Conservation (phyloP, 1,140 invertebrate genomes). For the Leptinotarsa texana region DNA sequence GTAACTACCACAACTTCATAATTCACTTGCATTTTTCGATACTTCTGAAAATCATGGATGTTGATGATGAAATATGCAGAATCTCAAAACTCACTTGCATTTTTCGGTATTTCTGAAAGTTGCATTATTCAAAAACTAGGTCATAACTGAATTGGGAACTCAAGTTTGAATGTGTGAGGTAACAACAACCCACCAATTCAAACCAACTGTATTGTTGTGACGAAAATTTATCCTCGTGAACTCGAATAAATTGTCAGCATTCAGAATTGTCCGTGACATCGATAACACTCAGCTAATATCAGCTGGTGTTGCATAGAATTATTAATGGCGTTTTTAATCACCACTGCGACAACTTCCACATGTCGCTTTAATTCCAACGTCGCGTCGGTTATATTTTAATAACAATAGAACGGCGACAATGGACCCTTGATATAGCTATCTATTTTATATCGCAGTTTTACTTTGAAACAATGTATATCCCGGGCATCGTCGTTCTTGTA, state of each 20-base stretch:
- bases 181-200: too few relatives aligned
- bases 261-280: slow-evolving; percentile 5
- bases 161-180: too few relatives aligned
- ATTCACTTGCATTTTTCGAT: too few relatives aligned
- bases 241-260: slow-evolving; percentile 2
- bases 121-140: too few relatives aligned
- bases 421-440: slow-evolving; percentile 4
- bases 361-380: background rate
- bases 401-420: background rate
- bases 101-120: too few relatives aligned
- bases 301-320: slow-evolving; percentile 8
- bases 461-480: background rate
- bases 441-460: background rate
- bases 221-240: background rate
- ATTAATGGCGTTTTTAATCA: background rate
- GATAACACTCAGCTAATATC: background rate
- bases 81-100: too few relatives aligned
- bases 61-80: too few relatives aligned
- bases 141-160: too few relatives aligned
- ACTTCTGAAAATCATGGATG: too few relatives aligned
- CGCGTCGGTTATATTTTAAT: slow-evolving; percentile 3
- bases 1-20: too few relatives aligned
- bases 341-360: slow-evolving; percentile 7
- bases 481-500: background rate
- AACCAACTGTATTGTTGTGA: background rate